Percentiles rank a stretch among this genome's conserved stretches.
Conservation (phyloP, 2,888 invertebrate species). For the Pyrrhia umbra region DNA sequence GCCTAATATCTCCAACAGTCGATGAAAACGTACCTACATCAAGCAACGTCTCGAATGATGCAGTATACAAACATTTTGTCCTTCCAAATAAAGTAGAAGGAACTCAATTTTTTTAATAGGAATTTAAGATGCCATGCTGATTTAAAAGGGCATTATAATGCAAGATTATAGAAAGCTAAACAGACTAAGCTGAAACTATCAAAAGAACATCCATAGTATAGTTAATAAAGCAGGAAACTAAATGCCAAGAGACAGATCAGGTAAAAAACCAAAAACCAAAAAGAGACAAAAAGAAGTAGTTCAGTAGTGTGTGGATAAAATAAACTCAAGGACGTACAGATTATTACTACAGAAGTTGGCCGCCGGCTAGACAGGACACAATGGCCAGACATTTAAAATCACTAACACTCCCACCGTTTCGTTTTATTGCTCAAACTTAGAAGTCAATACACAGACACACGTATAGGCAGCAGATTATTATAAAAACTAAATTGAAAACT, state of each 20-base stretch:
- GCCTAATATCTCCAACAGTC: slow-evolving; percentile 7
- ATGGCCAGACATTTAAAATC: slow-evolving; percentile 62
- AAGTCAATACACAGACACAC: slow-evolving; percentile 43
- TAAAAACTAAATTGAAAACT: slow-evolving; percentile 63
- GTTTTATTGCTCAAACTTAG: slow-evolving; percentile 61
- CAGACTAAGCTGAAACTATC: slow-evolving; percentile 5
- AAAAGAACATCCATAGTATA: slow-evolving; percentile 21
- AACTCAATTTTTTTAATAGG: too few species aligned
- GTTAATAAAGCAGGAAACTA: slow-evolving; percentile 30
- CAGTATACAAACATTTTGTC: slow-evolving; percentile 1
- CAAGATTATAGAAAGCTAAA: slow-evolving; percentile 15
- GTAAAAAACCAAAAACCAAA: slow-evolving; percentile 50
- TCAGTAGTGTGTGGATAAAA: slow-evolving; percentile 49
- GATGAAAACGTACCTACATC: not conserved
- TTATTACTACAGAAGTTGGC: slow-evolving; percentile 62
- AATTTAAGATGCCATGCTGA: not conserved
- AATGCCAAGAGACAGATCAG: slow-evolving; percentile 34
- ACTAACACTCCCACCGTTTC: slow-evolving; percentile 42
- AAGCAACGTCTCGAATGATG: not conserved
- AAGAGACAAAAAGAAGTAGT: slow-evolving; percentile 54
- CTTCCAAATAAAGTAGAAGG: not conserved
- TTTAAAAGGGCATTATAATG: not conserved
- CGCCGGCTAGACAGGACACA: slow-evolving; percentile 63
- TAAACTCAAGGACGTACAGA: slow-evolving; percentile 51
- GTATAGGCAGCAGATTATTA: slow-evolving; percentile 46